These are phyloP conservation scores for Pluvialis apricaria DNA, from an alignment of 2,113 vertebrate species.

Conservation along the genomic window DNA sequence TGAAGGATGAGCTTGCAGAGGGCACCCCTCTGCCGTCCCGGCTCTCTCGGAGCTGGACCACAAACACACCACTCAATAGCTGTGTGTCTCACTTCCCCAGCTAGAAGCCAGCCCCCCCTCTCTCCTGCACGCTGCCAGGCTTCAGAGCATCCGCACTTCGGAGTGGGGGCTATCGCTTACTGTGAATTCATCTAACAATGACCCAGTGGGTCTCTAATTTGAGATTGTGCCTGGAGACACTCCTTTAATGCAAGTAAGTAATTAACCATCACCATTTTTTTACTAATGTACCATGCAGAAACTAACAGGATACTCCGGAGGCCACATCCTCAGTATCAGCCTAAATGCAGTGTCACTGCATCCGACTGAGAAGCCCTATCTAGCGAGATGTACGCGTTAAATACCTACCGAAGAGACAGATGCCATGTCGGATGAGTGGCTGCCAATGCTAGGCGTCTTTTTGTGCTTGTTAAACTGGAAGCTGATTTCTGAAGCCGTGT, in stretches of 20 bases:
- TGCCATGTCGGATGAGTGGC: constrained; percentile 75
- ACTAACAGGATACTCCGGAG: background rate
- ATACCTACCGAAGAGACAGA: constrained; percentile 74
- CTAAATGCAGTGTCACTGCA: background rate
- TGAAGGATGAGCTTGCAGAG: background rate
- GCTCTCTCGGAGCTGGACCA: background rate
- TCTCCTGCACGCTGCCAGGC: background rate
- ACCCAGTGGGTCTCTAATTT: background rate
- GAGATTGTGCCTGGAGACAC: background rate
- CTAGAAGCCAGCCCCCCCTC: background rate
- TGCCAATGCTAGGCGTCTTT: constrained; percentile 67
- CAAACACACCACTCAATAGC: background rate
- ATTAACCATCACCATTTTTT: background rate
- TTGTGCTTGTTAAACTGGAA: constrained; percentile 69
- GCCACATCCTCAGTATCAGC: background rate
- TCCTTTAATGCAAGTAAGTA: background rate
- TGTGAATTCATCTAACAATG: background rate
- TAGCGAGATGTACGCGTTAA: background rate
- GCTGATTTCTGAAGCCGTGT: constrained; percentile 76
- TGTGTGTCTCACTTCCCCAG: background rate
- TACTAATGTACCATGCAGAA: background rate
- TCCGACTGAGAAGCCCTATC: rapidly evolving
- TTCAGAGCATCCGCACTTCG: background rate
- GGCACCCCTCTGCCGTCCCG: background rate
- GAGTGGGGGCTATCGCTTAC: rapidly evolving